These are phyloP conservation scores for Tenebrosternarchus preto DNA, from an alignment of 2,113 vertebrate species.

Conservation along the genomic window DNA sequence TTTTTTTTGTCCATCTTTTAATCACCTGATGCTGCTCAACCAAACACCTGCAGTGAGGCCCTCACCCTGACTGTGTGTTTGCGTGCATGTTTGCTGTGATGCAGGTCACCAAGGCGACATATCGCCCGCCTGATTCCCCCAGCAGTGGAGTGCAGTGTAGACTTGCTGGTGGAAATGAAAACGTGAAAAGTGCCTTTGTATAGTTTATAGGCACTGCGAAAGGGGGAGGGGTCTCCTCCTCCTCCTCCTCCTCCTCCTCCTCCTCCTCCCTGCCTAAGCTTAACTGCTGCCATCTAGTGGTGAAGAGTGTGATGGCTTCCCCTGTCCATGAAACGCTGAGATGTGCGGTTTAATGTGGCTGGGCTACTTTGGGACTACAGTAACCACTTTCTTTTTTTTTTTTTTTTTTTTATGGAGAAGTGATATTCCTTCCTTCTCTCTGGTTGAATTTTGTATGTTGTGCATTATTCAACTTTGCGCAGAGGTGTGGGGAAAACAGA, in stretches of 20 bases:
- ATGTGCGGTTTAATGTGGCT: neutral
- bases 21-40: constrained; percentile 27
- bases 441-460: neutral
- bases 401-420: neutral
- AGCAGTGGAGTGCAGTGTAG: constrained; percentile 45
- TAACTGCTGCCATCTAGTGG: constrained; percentile 85
- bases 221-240: neutral
- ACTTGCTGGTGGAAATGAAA: constrained; percentile 60
- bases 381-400: too few species aligned
- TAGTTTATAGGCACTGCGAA: constrained; percentile 17
- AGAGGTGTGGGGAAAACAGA: neutral
- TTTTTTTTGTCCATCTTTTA: constrained; percentile 6
- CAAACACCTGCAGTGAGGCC: neutral
- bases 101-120: constrained; percentile 9
- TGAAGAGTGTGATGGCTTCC: constrained; percentile 1
- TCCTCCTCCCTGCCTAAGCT: constrained; percentile 63
- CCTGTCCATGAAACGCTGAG: neutral
- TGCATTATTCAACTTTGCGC: neutral
- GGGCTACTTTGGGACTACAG: neutral
- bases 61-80: constrained; percentile 30
- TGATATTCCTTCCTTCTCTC: neutral
- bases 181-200: constrained; percentile 61
- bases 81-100: constrained; percentile 7
- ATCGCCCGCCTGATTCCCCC: constrained; percentile 29
- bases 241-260: too few species aligned